phyloP scores from a whole-genome alignment of 2,888 invertebrate species.

The Ypsolopha scabrella region DNA sequence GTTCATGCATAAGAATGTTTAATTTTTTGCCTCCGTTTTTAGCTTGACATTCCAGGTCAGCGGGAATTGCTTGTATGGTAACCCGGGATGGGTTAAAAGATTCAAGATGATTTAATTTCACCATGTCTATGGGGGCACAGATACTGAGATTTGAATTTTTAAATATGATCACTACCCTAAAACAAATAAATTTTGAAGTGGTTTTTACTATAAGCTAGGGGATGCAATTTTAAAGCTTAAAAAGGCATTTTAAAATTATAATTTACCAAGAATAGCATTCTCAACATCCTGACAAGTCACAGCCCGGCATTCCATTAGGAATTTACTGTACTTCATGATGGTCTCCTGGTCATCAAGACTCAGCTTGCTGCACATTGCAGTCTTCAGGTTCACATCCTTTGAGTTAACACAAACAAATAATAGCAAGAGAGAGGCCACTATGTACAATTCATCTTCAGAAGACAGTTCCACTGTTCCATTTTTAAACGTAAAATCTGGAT shows the following conservation, averaged over 20 bases:
- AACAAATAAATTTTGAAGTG: too few species aligned
- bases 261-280: constrained; percentile 47
- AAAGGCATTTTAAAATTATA: background rate
- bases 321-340: constrained; percentile 66
- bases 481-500: constrained; percentile 59
- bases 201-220: too few species aligned
- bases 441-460: constrained; percentile 40
- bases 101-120: too few species aligned
- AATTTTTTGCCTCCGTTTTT: too few species aligned
- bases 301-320: constrained; percentile 53
- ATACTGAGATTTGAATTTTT: too few species aligned
- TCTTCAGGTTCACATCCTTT: constrained; percentile 64
- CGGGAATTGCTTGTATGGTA: too few species aligned
- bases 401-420: constrained; percentile 64
- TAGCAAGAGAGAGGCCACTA: constrained; percentile 62
- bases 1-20: too few species aligned
- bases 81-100: too few species aligned
- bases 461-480: constrained; percentile 33
- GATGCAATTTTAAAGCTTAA: background rate
- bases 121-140: background rate
- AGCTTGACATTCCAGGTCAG: too few species aligned
- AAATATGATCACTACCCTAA: too few species aligned
- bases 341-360: constrained; percentile 61
- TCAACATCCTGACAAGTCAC: constrained; percentile 48
- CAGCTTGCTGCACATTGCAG: constrained; percentile 66